Evolutionary conservation across 2,888 invertebrate species (phyloP).

Genomic region (Saturnia pavonia): DNA sequence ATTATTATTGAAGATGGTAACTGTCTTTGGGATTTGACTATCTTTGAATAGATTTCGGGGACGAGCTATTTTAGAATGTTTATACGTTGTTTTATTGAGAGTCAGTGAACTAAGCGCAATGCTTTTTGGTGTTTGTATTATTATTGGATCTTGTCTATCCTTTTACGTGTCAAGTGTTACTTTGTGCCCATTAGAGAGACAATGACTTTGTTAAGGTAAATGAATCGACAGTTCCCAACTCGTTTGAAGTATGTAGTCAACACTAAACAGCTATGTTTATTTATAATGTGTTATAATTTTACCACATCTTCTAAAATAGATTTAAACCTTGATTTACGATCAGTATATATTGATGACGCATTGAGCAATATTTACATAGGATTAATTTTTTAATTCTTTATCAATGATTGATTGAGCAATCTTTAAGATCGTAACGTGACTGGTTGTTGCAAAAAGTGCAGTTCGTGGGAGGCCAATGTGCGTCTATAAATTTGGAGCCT

Average conservation of each 20-base stretch:
- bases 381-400: slow-evolving; percentile 29
- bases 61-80: slow-evolving; percentile 31
- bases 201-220: slow-evolving; percentile 35
- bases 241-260: slow-evolving; percentile 32
- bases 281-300: slow-evolving; percentile 35
- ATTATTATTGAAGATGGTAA: slow-evolving; percentile 46
- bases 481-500: background rate
- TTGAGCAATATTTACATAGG: slow-evolving; percentile 35
- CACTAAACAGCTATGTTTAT: slow-evolving; percentile 37
- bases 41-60: slow-evolving; percentile 37
- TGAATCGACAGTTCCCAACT: slow-evolving; percentile 37
- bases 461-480: slow-evolving; percentile 9
- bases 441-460: slow-evolving; percentile 13
- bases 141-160: slow-evolving; percentile 32
- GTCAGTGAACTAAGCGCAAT: slow-evolving; percentile 16
- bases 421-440: slow-evolving; percentile 23
- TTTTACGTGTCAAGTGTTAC: slow-evolving; percentile 29
- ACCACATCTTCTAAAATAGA: slow-evolving; percentile 33
- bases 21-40: slow-evolving; percentile 51
- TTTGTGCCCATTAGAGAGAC: slow-evolving; percentile 30
- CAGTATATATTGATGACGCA: slow-evolving; percentile 37
- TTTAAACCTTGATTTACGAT: slow-evolving; percentile 36
- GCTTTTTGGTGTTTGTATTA: slow-evolving; percentile 32
- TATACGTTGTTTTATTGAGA: slow-evolving; percentile 22
- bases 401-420: slow-evolving; percentile 29